Conservation (phyloP, 2,888 invertebrate species). For the Drosophila trichaetosa region DNA sequence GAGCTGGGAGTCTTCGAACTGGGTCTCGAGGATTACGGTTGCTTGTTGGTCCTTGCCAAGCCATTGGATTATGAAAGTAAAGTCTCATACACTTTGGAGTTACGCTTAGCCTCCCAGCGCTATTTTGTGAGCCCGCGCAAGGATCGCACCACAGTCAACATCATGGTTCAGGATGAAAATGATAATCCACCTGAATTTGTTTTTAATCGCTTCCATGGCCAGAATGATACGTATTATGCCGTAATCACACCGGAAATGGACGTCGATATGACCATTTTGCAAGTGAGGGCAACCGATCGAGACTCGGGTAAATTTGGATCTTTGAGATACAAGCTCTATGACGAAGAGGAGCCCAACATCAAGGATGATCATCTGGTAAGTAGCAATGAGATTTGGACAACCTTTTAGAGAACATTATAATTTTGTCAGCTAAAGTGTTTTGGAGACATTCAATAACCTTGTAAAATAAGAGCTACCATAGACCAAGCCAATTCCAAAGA, state of each 20-base stretch:
- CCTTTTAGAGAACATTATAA: not conserved
- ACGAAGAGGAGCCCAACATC: slow-evolving; percentile 82
- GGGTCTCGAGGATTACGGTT: slow-evolving; percentile 92
- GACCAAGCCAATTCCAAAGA: not conserved
- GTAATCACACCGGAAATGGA: slow-evolving; percentile 91
- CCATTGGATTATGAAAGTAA: slow-evolving; percentile 92
- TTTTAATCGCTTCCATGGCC: slow-evolving; percentile 88
- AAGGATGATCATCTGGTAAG: slow-evolving; percentile 79
- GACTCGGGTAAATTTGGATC: slow-evolving; percentile 94
- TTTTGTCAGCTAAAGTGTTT: too few relatives aligned
- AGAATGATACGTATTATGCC: slow-evolving; percentile 91
- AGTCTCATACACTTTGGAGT: slow-evolving; percentile 90
- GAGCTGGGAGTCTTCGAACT: slow-evolving; percentile 88
- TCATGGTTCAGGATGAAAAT: slow-evolving; percentile 94
- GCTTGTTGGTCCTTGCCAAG: slow-evolving; percentile 90
- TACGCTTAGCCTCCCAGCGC: slow-evolving; percentile 92
- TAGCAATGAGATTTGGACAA: not conserved
- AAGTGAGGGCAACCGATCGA: slow-evolving; percentile 94
- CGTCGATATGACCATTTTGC: slow-evolving; percentile 91
- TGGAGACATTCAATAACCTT: not conserved
- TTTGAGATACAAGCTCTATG: slow-evolving; percentile 88
- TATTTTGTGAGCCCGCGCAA: slow-evolving; percentile 92
- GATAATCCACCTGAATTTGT: slow-evolving; percentile 94
- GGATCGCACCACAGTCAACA: slow-evolving; percentile 90
- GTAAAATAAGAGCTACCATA: not conserved